Evolutionary conservation across 2,797 vertebrate species (phyloP).

Genomic region (Xiphorhynchus erythropygius): DNA sequence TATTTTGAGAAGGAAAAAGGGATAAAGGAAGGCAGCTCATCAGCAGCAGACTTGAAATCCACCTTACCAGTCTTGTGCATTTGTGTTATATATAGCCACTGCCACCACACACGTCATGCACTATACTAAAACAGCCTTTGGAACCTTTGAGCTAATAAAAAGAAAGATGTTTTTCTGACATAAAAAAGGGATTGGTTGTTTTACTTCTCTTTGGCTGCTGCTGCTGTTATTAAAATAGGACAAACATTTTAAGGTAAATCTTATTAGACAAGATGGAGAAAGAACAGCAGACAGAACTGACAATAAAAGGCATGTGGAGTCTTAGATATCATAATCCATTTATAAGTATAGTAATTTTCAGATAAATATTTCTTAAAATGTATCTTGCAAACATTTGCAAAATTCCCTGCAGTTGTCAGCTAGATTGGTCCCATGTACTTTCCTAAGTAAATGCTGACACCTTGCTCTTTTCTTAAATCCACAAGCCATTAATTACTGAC

Average conservation of each 20-base stretch:
- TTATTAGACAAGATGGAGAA: slow-evolving; percentile 4
- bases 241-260: slow-evolving; percentile 5
- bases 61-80: not conserved
- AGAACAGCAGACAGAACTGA: not conserved
- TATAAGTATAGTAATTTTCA: slow-evolving; percentile 21
- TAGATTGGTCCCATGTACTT: not conserved
- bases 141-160: slow-evolving; percentile 13
- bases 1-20: not conserved
- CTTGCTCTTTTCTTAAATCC: not conserved
- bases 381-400: slow-evolving; percentile 43
- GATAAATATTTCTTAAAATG: slow-evolving; percentile 43
- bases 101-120: not conserved
- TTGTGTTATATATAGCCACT: not conserved
- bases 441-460: slow-evolving; percentile 16
- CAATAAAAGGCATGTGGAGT: not conserved
- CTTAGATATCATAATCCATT: slow-evolving; percentile 54
- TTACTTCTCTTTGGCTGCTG: not conserved
- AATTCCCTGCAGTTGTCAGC: slow-evolving; percentile 30
- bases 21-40: not conserved
- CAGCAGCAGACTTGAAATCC: not conserved
- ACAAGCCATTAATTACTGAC: slow-evolving; percentile 16
- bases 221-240: not conserved
- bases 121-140: not conserved
- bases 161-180: not conserved
- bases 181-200: not conserved